phyloP scores from a whole-genome alignment of 2,797 vertebrate genomes.

The Molothrus ater region DNA sequence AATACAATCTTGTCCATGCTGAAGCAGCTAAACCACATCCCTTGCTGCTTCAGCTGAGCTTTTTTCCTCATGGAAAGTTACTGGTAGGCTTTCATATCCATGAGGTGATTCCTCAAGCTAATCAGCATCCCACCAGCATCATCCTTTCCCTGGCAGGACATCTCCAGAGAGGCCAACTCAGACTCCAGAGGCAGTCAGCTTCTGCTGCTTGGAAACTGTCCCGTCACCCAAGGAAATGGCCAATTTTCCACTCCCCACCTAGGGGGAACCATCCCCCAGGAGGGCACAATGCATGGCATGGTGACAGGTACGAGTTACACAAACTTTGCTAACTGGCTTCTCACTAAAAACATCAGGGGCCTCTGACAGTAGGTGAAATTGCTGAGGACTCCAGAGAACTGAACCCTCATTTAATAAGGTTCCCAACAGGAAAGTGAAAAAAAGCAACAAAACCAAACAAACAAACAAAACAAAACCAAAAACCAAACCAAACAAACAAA shows the following conservation, averaged over 20 bases:
- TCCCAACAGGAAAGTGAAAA: not conserved
- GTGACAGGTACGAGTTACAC: not conserved
- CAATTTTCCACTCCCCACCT: not conserved
- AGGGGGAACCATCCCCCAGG: not conserved
- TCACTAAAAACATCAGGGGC: not conserved
- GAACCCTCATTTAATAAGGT: not conserved
- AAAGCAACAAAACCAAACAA: not conserved
- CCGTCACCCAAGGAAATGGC: not conserved
- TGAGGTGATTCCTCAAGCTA: not conserved
- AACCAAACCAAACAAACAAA: not conserved
- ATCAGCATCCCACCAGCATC: not conserved
- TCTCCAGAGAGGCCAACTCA: not conserved
- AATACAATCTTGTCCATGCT: conserved; percentile 33
- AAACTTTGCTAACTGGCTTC: not conserved
- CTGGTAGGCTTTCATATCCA: not conserved
- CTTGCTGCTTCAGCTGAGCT: not conserved
- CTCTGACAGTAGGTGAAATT: not conserved
- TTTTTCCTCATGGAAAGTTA: conserved; percentile 45
- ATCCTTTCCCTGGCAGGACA: not conserved
- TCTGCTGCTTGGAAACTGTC: not conserved
- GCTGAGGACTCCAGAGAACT: not conserved
- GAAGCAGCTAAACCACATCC: conserved; percentile 3
- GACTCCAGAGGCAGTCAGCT: not conserved
- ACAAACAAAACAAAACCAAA: not conserved
- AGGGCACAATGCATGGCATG: accelerated